Evolutionary conservation across 1,140 invertebrate genomes (phyloP).

Genomic region (Trichonephila inaurata): DNA sequence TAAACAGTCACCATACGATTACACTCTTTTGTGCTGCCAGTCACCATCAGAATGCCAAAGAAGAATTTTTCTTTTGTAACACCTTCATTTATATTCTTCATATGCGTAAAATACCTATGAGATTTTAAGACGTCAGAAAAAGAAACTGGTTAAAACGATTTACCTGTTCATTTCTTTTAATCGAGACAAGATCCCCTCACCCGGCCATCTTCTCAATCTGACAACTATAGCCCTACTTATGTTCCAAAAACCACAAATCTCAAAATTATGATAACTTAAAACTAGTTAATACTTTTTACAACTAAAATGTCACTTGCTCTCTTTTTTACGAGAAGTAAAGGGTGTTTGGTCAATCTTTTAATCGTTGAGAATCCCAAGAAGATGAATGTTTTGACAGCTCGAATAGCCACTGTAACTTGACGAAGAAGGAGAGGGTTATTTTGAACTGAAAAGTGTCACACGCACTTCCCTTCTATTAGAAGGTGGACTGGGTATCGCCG

Average conservation of each 20-base stretch:
- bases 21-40: no score
- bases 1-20: no score
- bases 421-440: neutral
- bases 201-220: no score
- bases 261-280: conserved; percentile 5
- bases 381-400: neutral
- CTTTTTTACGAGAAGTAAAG: neutral
- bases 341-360: neutral
- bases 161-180: no score
- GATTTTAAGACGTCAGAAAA: no score
- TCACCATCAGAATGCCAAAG: no score
- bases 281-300: neutral
- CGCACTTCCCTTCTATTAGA: neutral
- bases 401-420: neutral
- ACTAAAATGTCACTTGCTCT: neutral
- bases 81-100: no score
- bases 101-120: no score
- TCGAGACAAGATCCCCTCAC: no score
- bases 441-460: neutral
- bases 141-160: no score
- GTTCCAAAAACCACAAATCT: neutral
- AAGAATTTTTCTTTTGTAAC: no score
- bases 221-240: neutral
- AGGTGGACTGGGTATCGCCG: neutral
- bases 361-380: neutral